A percentile compares a stretch with the other conserved stretches of the same genome.
These are phyloP conservation scores for Zingel zingel DNA, from an alignment of 2,113 vertebrate species.

Conservation along the genomic window DNA sequence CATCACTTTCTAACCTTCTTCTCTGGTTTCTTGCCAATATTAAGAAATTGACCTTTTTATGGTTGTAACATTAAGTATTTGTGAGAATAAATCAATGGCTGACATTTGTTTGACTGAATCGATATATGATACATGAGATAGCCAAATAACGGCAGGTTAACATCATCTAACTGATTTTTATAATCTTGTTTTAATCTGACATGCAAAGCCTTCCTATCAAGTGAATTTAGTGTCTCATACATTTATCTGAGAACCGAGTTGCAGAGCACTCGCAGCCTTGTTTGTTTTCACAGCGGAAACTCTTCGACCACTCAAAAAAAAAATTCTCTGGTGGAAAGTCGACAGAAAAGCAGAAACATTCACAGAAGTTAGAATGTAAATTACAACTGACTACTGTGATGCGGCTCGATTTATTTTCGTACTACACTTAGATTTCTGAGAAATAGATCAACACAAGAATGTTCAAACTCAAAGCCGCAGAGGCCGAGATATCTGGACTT, in stretches of 20 bases:
- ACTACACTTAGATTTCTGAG: too few species aligned
- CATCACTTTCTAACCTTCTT: neutral
- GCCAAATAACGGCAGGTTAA: neutral
- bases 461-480: too few species aligned
- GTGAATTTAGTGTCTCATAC: neutral
- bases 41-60: slow-evolving; percentile 20
- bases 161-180: neutral
- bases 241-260: neutral
- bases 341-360: too few species aligned
- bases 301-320: neutral
- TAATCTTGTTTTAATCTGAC: neutral
- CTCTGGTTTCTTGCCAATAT: neutral
- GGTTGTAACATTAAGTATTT: slow-evolving; percentile 26
- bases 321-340: too few species aligned
- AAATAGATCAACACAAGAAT: too few species aligned
- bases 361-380: too few species aligned
- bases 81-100: slow-evolving; percentile 23
- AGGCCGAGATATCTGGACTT: too few species aligned
- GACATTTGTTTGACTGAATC: slow-evolving; percentile 40
- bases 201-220: neutral
- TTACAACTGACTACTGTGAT: too few species aligned
- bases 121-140: neutral
- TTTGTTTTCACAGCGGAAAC: neutral
- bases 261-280: neutral
- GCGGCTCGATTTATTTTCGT: too few species aligned